phyloP scores from a whole-genome alignment of 2,888 invertebrate genomes.

The Ametastegia equiseti region DNA sequence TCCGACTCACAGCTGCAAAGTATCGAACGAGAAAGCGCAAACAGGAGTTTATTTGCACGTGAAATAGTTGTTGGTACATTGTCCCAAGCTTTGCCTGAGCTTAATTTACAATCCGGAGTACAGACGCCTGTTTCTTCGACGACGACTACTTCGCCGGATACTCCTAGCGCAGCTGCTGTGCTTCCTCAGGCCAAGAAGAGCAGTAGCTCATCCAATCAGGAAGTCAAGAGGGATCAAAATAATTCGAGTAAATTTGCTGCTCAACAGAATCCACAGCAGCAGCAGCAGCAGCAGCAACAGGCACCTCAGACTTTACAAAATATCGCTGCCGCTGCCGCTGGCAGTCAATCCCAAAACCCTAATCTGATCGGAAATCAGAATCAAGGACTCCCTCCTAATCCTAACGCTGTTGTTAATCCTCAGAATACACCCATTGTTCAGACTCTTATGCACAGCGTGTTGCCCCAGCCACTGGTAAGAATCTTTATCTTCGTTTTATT shows the following conservation, averaged over 20 bases:
- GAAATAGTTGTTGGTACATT: constrained; percentile 72
- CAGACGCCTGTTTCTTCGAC: constrained; percentile 64
- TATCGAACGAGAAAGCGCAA: constrained; percentile 73
- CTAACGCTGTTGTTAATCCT: constrained; percentile 66
- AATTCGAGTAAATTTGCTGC: constrained; percentile 48
- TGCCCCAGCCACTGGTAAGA: constrained; percentile 74
- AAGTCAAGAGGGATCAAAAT: constrained; percentile 67
- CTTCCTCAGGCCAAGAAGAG: constrained; percentile 62
- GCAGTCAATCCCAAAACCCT: constrained; percentile 53
- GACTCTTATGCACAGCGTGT: constrained; percentile 73
- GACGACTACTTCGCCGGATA: constrained; percentile 64
- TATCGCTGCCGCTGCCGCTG: constrained; percentile 57
- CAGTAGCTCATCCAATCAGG: constrained; percentile 59
- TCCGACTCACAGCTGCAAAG: constrained; percentile 72
- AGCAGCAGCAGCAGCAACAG: constrained; percentile 56
- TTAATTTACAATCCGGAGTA: constrained; percentile 64
- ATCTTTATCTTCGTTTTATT: background rate
- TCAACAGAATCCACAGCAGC: constrained; percentile 57
- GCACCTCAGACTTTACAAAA: constrained; percentile 61
- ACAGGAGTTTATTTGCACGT: constrained; percentile 71
- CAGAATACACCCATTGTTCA: constrained; percentile 72
- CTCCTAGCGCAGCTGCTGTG: constrained; percentile 63
- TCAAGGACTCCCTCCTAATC: constrained; percentile 70
- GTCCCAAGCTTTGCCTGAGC: constrained; percentile 70
- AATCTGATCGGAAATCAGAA: constrained; percentile 62